Evolutionary conservation across 2,797 vertebrate genomes (phyloP).

Genomic region (Liasis olivaceus): DNA sequence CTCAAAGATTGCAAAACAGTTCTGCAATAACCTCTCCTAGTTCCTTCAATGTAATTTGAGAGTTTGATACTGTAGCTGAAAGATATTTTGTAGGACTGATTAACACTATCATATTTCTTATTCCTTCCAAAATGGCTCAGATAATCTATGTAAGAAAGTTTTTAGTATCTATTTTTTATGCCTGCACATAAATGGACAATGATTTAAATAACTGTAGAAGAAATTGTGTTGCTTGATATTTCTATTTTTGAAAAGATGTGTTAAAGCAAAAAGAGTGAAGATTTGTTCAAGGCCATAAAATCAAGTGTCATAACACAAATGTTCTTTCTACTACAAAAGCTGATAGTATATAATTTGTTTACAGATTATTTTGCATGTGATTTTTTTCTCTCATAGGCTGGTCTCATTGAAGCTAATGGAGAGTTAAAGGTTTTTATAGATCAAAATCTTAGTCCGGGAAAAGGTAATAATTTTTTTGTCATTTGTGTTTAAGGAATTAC

Average conservation of each 20-base stretch:
- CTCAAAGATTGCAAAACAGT: not conserved
- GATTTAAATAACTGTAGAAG: not conserved
- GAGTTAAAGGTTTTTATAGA: slow-evolving; percentile 99
- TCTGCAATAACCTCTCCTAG: not conserved
- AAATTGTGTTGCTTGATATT: not conserved
- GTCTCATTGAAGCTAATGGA: slow-evolving; percentile 99
- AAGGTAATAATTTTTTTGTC: slow-evolving; percentile 82
- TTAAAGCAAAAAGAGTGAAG: not conserved
- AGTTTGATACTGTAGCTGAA: not conserved
- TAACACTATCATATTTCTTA: not conserved
- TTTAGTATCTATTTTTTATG: not conserved
- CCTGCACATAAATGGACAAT: not conserved
- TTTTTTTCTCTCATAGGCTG: slow-evolving; percentile 80
- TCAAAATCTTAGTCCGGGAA: slow-evolving; percentile 98
- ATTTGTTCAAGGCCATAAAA: not conserved
- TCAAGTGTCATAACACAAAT: not conserved
- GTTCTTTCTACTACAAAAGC: not conserved
- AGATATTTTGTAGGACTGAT: not conserved
- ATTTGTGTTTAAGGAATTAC: not conserved
- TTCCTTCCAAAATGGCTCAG: not conserved
- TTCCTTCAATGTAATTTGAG: not conserved
- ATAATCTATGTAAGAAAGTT: not conserved
- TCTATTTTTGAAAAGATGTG: not conserved
- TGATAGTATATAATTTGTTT: not conserved
- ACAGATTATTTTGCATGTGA: not conserved